These are phyloP conservation scores for Rhaphigaster nebulosa DNA, from an alignment of 2,888 invertebrate species.

Conservation along the genomic window DNA sequence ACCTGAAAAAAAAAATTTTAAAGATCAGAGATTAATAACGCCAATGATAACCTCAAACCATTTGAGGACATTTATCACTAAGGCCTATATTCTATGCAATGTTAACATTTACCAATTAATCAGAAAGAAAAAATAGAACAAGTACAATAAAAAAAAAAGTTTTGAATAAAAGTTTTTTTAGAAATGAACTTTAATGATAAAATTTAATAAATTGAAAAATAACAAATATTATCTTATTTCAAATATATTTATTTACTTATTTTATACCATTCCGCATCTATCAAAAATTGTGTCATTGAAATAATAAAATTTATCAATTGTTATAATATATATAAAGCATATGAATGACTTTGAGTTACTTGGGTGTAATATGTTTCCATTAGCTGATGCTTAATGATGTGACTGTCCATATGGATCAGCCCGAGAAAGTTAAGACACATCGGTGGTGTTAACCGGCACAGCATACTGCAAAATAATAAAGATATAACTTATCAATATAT, in stretches of 20 bases:
- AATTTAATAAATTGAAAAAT: background rate
- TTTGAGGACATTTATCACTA: background rate
- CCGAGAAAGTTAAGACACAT: constrained; percentile 98
- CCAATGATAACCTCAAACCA: background rate
- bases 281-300: too few relatives aligned
- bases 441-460: constrained; percentile 96
- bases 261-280: too few relatives aligned
- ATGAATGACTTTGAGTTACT: constrained; percentile 71
- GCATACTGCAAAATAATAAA: constrained; percentile 95
- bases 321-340: too few relatives aligned
- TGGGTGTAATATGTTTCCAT: constrained; percentile 95
- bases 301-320: too few relatives aligned
- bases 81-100: background rate
- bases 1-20: constrained; percentile 73
- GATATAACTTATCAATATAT: constrained; percentile 23
- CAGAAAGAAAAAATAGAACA: too few relatives aligned
- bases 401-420: constrained; percentile 97
- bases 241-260: too few relatives aligned
- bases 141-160: too few relatives aligned
- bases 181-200: background rate
- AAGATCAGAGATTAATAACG: constrained; percentile 53
- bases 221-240: too few relatives aligned
- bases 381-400: constrained; percentile 84
- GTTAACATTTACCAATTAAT: too few relatives aligned
- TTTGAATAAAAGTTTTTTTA: too few relatives aligned